A percentile compares a stretch with the other conserved stretches of the same genome.
These are phyloP conservation scores for Elgonia sp. DNA, from an alignment of 2,888 invertebrate species.

Conservation along the genomic window DNA sequence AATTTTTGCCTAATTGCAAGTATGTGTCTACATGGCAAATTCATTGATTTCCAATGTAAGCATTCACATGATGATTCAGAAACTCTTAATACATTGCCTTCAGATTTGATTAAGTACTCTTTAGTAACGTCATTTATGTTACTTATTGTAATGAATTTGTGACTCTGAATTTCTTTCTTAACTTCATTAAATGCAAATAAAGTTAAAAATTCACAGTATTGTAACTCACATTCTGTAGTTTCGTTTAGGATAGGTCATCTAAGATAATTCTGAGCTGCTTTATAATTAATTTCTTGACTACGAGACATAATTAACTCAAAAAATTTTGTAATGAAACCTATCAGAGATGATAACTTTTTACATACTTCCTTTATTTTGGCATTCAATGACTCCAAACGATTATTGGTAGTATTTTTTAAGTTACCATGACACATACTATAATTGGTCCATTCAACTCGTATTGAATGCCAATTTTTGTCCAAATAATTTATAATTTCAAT, in stretches of 20 bases:
- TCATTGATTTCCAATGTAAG: conserved; percentile 12
- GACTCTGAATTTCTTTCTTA: background rate
- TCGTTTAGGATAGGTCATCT: background rate
- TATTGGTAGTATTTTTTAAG: conserved; percentile 70
- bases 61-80: conserved; percentile 1
- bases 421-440: conserved; percentile 64
- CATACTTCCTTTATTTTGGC: conserved; percentile 66
- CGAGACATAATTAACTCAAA: conserved; percentile 59
- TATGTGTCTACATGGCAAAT: conserved; percentile 13
- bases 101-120: background rate
- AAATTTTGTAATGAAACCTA: conserved; percentile 60
- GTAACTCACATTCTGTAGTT: background rate
- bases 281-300: conserved; percentile 38
- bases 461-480: conserved; percentile 73
- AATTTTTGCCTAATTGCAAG: background rate
- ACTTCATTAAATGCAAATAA: conserved; percentile 9
- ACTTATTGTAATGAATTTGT: background rate
- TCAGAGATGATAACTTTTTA: conserved; percentile 47
- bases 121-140: background rate
- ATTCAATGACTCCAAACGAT: conserved; percentile 51
- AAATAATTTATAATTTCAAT: conserved; percentile 55
- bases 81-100: conserved; percentile 3
- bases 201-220: conserved; percentile 6
- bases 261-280: conserved; percentile 39
- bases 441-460: conserved; percentile 67